Conservation (phyloP, 2,113 vertebrate species). For the Chlamydotis undulata region DNA sequence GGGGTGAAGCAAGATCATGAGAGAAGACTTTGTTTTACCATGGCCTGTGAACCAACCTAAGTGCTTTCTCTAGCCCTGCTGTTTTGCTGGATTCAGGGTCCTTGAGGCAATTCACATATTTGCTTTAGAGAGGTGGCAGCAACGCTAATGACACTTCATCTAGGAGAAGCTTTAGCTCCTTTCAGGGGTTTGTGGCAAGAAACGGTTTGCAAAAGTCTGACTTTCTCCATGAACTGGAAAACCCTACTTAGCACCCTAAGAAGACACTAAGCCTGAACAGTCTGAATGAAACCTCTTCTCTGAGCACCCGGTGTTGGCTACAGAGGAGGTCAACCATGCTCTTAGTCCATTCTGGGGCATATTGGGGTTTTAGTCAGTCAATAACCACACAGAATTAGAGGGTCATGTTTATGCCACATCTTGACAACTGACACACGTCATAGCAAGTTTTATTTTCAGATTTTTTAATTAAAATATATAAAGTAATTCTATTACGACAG, state of each 20-base stretch:
- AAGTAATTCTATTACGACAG: neutral
- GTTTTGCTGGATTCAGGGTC: neutral
- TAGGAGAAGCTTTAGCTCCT: neutral
- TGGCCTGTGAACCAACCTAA: neutral
- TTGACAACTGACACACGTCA: neutral
- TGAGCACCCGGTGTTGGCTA: neutral
- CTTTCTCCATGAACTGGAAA: neutral
- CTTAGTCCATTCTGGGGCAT: neutral
- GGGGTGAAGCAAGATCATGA: neutral
- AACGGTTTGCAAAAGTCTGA: neutral
- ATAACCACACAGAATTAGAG: neutral
- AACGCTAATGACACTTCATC: neutral
- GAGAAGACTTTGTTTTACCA: neutral
- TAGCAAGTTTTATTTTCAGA: neutral
- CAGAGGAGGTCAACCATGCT: neutral
- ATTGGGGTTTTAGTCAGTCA: neutral
- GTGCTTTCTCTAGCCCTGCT: neutral
- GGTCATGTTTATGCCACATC: accelerated
- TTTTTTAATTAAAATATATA: neutral
- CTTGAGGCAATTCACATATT: neutral
- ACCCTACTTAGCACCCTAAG: neutral
- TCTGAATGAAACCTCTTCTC: neutral
- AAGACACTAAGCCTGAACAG: neutral
- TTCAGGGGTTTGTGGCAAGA: neutral
- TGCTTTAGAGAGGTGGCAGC: neutral